Evolutionary conservation across 2,797 vertebrate genomes (phyloP).

Genomic region (Sebastes taczanowskii): DNA sequence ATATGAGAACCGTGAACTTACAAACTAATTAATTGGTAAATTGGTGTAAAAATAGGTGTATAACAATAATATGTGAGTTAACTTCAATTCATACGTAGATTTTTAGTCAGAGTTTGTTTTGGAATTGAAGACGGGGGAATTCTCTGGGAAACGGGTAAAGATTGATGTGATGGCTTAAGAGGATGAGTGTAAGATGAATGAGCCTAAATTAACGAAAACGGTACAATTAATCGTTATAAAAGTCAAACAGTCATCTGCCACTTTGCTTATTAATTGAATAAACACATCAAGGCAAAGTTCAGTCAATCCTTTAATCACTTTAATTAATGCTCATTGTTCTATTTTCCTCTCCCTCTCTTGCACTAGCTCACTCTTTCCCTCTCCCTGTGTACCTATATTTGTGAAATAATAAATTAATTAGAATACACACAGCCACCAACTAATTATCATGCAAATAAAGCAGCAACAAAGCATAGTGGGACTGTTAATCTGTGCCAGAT

Average conservation of each 20-base stretch:
- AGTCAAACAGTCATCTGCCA: constrained; percentile 83
- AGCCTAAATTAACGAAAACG: constrained; percentile 62
- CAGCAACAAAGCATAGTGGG: constrained; percentile 77
- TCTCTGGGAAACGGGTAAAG: constrained; percentile 24
- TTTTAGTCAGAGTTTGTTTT: not conserved
- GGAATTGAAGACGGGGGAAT: not conserved
- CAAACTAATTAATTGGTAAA: not conserved
- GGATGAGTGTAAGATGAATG: constrained; percentile 62
- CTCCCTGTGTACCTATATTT: constrained; percentile 75
- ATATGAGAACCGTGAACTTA: not conserved
- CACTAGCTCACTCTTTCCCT: constrained; percentile 53
- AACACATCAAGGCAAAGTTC: constrained; percentile 89
- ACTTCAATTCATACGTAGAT: not conserved
- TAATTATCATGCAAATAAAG: constrained; percentile 91
- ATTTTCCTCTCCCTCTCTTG: constrained; percentile 56
- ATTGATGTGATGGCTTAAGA: constrained; percentile 51
- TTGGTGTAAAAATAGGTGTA: not conserved
- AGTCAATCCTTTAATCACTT: constrained; percentile 84
- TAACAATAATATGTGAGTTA: not conserved
- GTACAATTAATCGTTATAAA: constrained; percentile 70
- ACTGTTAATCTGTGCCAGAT: constrained; percentile 82
- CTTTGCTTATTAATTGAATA: constrained; percentile 90
- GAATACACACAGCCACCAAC: constrained; percentile 81
- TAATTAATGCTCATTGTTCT: constrained; percentile 85
- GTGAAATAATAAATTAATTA: constrained; percentile 83